These are phyloP conservation scores for Agrochola litura DNA, from an alignment of 2,888 invertebrate species.

Conservation along the genomic window DNA sequence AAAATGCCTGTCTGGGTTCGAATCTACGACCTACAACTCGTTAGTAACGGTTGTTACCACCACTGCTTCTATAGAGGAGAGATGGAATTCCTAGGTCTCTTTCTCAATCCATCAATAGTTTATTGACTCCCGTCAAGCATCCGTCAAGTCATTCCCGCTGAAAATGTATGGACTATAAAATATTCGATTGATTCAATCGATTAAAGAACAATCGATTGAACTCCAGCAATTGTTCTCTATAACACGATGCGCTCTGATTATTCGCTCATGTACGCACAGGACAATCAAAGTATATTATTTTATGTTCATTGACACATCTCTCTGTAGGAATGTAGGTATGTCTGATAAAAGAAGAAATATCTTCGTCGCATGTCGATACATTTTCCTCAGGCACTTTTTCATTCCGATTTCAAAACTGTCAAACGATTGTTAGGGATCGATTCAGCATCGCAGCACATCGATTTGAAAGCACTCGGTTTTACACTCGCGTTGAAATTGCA, in stretches of 20 bases:
- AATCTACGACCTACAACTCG: too few relatives aligned
- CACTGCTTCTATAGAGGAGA: neutral
- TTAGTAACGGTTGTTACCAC: too few relatives aligned
- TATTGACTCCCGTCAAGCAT: neutral
- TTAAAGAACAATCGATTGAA: constrained; percentile 49
- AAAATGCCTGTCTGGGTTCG: too few relatives aligned
- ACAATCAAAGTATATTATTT: constrained; percentile 24
- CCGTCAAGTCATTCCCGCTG: neutral
- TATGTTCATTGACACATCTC: neutral
- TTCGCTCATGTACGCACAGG: constrained; percentile 12
- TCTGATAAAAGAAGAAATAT: neutral
- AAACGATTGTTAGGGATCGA: constrained; percentile 27
- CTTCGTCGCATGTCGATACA: neutral
- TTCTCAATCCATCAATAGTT: neutral
- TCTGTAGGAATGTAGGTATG: neutral
- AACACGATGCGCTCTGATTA: constrained; percentile 45
- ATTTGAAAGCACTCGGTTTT: constrained; percentile 32
- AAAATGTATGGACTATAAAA: constrained; percentile 29
- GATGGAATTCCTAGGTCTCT: neutral
- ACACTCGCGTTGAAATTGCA: constrained; percentile 18
- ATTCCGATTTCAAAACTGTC: constrained; percentile 36
- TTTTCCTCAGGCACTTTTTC: constrained; percentile 19
- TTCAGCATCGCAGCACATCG: constrained; percentile 35
- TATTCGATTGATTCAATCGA: constrained; percentile 31
- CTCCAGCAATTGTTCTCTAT: constrained; percentile 48